A percentile compares a stretch with the other conserved stretches of the same genome.
These are phyloP conservation scores for Mesochorus sp. DNA, from an alignment of 2,888 invertebrate genomes.

Conservation along the genomic window DNA sequence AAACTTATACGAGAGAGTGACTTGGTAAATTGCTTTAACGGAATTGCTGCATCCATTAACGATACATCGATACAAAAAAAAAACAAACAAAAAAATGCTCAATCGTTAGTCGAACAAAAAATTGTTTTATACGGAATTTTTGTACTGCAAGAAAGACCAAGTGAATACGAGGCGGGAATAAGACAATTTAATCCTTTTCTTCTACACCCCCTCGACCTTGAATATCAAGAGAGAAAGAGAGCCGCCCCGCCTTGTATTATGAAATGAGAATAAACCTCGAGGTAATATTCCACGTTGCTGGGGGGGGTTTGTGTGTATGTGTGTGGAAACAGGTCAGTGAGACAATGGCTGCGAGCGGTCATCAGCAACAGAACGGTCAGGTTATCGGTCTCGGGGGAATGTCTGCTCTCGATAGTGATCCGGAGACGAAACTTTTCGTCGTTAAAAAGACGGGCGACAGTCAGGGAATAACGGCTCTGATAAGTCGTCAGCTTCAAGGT, in stretches of 20 bases:
- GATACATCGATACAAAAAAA: background rate
- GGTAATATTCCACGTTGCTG: slow-evolving; percentile 38
- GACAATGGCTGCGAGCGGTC: slow-evolving; percentile 90
- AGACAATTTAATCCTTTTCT: too few species aligned
- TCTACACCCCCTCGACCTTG: too few species aligned
- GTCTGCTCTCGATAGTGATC: slow-evolving; percentile 82
- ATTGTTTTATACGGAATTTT: background rate
- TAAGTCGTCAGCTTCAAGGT: slow-evolving; percentile 91
- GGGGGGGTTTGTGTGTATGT: too few species aligned
- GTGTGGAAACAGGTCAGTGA: slow-evolving; percentile 87
- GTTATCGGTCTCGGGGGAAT: slow-evolving; percentile 81
- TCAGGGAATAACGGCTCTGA: slow-evolving; percentile 90
- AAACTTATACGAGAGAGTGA: background rate
- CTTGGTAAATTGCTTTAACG: slow-evolving; percentile 1
- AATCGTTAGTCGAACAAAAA: slow-evolving; percentile 2
- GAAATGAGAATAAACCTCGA: background rate
- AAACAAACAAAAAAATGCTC: background rate
- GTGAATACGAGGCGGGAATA: too few species aligned
- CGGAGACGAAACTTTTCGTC: slow-evolving; percentile 89
- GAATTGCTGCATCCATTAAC: slow-evolving; percentile 13
- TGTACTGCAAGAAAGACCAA: slow-evolving; percentile 15
- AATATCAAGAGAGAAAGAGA: slow-evolving; percentile 29
- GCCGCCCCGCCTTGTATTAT: background rate
- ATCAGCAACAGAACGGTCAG: slow-evolving; percentile 86
- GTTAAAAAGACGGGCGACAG: slow-evolving; percentile 90